Evolutionary conservation across 2,797 vertebrate genomes (phyloP).

Genomic region (Lagorchestes hirsutus): DNA sequence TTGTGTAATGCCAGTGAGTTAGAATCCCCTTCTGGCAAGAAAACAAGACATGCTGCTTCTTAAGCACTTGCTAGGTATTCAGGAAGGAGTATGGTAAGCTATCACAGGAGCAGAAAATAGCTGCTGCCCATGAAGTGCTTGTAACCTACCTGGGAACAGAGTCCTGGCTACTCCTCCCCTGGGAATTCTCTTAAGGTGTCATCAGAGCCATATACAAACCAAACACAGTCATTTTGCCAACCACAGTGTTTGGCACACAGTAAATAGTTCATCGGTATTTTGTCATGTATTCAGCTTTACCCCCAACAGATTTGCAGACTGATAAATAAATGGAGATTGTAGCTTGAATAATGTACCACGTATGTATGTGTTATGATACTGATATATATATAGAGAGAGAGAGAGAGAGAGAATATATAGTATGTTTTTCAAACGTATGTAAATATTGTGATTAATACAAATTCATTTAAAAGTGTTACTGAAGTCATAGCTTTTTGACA

Average conservation of each 20-base stretch:
- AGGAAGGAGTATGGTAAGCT: neutral
- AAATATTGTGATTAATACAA: neutral
- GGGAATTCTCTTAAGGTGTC: neutral
- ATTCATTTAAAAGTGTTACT: neutral
- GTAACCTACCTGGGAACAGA: neutral
- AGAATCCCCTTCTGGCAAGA: neutral
- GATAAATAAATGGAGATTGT: neutral
- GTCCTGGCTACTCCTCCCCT: neutral
- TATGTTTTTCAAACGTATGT: neutral
- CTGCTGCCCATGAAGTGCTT: neutral
- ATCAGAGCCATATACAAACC: neutral
- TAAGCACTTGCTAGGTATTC: neutral
- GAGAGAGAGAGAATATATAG: neutral
- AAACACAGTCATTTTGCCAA: neutral
- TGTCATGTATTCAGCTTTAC: neutral
- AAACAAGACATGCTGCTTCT: neutral
- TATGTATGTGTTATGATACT: neutral
- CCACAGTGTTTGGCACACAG: neutral
- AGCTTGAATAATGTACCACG: neutral
- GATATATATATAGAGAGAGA: too few species aligned
- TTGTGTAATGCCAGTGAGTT: neutral
- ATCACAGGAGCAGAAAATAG: neutral
- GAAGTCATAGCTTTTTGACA: neutral
- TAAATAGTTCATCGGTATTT: neutral
- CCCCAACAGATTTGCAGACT: neutral